Percentiles rank a stretch among this genome's conserved stretches.
Conservation (phyloP, 2,888 invertebrate genomes). For the Noctua janthina region DNA sequence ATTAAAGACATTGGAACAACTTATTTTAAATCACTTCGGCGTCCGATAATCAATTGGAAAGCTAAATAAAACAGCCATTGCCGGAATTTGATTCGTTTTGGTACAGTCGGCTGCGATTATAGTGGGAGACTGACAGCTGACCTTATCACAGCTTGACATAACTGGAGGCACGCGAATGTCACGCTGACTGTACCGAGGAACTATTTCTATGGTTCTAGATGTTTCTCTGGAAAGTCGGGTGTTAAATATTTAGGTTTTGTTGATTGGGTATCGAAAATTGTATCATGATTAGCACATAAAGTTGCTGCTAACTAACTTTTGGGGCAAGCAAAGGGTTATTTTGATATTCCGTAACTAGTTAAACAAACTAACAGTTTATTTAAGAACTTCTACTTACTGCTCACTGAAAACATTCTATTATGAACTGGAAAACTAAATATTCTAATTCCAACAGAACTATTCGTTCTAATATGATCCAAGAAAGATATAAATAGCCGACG, state of each 20-base stretch:
- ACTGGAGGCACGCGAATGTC: constrained; percentile 70
- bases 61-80: constrained; percentile 32
- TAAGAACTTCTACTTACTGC: background rate
- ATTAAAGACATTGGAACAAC: background rate
- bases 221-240: constrained; percentile 20
- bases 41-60: constrained; percentile 41
- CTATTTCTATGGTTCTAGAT: constrained; percentile 8
- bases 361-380: background rate
- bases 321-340: background rate
- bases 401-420: background rate
- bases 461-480: too few relatives aligned
- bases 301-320: background rate
- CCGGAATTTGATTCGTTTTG: constrained; percentile 19
- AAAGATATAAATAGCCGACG: background rate
- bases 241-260: constrained; percentile 5
- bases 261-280: background rate
- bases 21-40: constrained; percentile 28
- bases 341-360: background rate
- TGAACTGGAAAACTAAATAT: background rate
- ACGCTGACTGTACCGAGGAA: constrained; percentile 39
- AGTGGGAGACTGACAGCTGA: constrained; percentile 66
- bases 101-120: constrained; percentile 39
- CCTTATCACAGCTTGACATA: constrained; percentile 72
- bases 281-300: background rate
- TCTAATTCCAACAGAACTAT: background rate